Evolutionary conservation across 92 coral and sea anemone genomes (phyloP), one percentile per base, ranked within the genome.

Genomic region (Parazoanthus swiftii): DNA sequence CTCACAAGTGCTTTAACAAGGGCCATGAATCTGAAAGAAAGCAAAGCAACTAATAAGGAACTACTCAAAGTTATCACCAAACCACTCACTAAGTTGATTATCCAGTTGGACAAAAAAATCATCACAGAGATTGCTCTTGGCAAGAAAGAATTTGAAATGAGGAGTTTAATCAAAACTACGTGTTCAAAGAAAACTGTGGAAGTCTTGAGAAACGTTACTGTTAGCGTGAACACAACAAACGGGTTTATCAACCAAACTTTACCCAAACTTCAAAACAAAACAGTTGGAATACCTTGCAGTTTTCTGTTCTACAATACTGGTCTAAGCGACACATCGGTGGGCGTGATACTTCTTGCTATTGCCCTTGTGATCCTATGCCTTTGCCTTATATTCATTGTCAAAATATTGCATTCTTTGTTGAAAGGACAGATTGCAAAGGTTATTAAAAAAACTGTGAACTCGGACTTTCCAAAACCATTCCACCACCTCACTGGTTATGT

Each of bases 81-180:
- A 25, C 93, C 93, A 9, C 88, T 91, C 39, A 90, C 92, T 15
- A 90, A 63, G 65, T 83, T 96, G 14, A 43, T 96, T 67, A 95
- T 96, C 76, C 94, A 95, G 90, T 58, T 96, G 51, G 97, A 96
- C 86, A 91, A 91, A 85, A 91, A 92, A 42, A 85, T 96, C 35
- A 95, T 96, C 29, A 63, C 85, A 68, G 78, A 93, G 16, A 91
- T 96, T 21, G 98, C 98, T 10, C 92, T 92, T 42, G 93, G 95
- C 5, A 81, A 92, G 9, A 13, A 83, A 25, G 92, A 79, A 18
- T 79, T 90, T 9, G 94, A 85, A 73, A 20, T 29, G 4, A 70
- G 56, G 85, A 94, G 98, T 42, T 83, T 96, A 46, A 89, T 96
- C 77, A 95, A 93, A 80, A 21, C 44, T 4, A 10, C 67, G 0